Evolutionary conservation across 2,797 vertebrate species (phyloP).

Genomic region (Argyrosomus regius): DNA sequence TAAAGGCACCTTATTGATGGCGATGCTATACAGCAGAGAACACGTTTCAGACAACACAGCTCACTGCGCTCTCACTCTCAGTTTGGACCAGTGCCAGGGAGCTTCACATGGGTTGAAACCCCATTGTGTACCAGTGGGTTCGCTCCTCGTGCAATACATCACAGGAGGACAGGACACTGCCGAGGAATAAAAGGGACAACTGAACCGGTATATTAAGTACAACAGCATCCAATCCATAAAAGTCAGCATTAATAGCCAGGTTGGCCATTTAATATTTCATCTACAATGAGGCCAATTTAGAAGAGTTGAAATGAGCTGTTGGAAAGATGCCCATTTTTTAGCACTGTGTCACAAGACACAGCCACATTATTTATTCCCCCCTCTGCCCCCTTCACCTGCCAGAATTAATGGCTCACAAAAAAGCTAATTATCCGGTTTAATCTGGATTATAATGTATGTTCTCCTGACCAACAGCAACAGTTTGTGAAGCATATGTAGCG

Average conservation of each 20-base stretch:
- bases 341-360: slow-evolving; percentile 63
- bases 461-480: slow-evolving; percentile 79
- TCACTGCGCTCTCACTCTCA: slow-evolving; percentile 51
- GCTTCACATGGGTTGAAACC: slow-evolving; percentile 74
- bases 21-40: slow-evolving; percentile 11
- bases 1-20: slow-evolving; percentile 11
- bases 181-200: slow-evolving; percentile 85
- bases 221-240: slow-evolving; percentile 86
- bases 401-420: slow-evolving; percentile 83
- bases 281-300: slow-evolving; percentile 85
- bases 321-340: slow-evolving; percentile 78
- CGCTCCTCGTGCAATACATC: slow-evolving; percentile 80
- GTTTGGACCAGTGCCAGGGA: slow-evolving; percentile 81
- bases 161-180: slow-evolving; percentile 80
- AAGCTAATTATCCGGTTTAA: slow-evolving; percentile 85
- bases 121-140: slow-evolving; percentile 79
- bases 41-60: slow-evolving; percentile 40
- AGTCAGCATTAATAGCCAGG: slow-evolving; percentile 79
- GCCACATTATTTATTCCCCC: slow-evolving; percentile 78
- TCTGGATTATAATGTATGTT: slow-evolving; percentile 83
- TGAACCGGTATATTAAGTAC: slow-evolving; percentile 83
- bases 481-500: slow-evolving; percentile 77
- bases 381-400: slow-evolving; percentile 74
- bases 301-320: slow-evolving; percentile 77
- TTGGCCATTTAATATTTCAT: slow-evolving; percentile 83